Conservation (phyloP, 2,888 invertebrate species). For the Pemphredon lugubris region DNA sequence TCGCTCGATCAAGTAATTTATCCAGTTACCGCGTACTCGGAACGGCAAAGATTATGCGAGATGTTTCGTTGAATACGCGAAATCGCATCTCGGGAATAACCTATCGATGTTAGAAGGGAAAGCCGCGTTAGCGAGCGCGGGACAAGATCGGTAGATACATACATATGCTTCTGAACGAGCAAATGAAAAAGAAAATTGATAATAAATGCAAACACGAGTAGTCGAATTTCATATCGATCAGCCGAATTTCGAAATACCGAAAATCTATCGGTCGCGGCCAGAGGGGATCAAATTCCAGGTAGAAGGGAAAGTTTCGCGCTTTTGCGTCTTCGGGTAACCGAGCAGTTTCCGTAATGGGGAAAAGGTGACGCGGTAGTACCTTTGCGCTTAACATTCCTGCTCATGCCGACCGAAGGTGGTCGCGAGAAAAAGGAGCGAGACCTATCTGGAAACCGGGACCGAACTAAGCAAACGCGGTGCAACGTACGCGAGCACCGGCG, state of each 20-base stretch:
- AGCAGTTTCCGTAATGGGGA: conserved; percentile 57
- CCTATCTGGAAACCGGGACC: conserved; percentile 34
- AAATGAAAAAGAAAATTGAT: too few species aligned
- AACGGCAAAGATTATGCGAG: too few species aligned
- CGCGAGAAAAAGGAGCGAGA: conserved; percentile 44
- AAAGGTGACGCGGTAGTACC: conserved; percentile 54
- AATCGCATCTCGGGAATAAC: conserved; percentile 28
- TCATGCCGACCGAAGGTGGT: conserved; percentile 12
- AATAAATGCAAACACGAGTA: too few species aligned
- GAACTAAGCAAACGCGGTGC: conserved; percentile 21
- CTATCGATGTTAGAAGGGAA: conserved; percentile 39
- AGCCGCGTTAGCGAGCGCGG: conserved; percentile 20
- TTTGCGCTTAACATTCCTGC: conserved; percentile 51
- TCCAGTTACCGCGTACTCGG: too few species aligned
- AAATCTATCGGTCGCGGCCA: background rate
- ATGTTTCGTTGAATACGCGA: too few species aligned
- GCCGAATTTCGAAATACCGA: background rate
- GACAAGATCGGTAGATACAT: too few species aligned
- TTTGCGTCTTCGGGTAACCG: conserved; percentile 24
- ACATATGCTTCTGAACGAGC: too few species aligned
- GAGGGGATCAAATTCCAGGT: conserved; percentile 20
- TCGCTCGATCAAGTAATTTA: too few species aligned
- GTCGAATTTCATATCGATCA: too few species aligned
- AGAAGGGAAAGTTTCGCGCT: conserved; percentile 16
- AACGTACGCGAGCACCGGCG: conserved; percentile 34